Evolutionary conservation across 2,797 vertebrate species (phyloP), one percentile per base, ranked within the genome.

Genomic region (Uromys caudimaculatus): DNA sequence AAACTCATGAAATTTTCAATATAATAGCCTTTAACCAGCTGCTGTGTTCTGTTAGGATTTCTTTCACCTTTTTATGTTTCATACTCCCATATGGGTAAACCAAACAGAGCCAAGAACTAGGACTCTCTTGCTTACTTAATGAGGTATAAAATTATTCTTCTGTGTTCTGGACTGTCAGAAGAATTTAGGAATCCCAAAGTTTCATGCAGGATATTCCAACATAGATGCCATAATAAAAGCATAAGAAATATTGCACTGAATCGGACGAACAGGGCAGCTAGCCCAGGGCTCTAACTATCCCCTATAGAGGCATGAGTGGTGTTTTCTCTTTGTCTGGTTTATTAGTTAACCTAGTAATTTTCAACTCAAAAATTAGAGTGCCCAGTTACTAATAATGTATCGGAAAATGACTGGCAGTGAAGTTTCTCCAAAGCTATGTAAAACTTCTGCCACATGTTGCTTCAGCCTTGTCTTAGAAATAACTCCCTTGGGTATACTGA

Each of bases 41-140:
- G 98, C 96, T 98, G 90, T 77, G 60, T 98, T 97, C 94, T 96
- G 95, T 90, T 97, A 95, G 90, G 90, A 98, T 98, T 97, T 96
- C 90, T 97, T 97, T 97, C 78, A 93, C 93, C 71, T 71, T 96
- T 98, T 97, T 94, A 77, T 95, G 93, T 96, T 64, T 56, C 96
- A 81, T 95, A 24, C 21, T 85, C 96, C 93, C 95, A 96, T 96
- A 96, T 47, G 78, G 92, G 95, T 94, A 93, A 94, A 94, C 90
- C 67, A 78, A 96, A 75, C 23, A n/a, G 86, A 97, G 86, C 95
- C 97, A 96, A 90, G 91, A 97, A 27, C 96, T 97, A 90, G 92
- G 87, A 76, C 60, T 85, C 90, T 96, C 81, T 94, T 52, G 95
- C 84, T 97, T 97, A 85, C 89, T 82, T 95, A 96, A 91, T 35